Base-by-base conservation (phyloP, 2,113 vertebrate genomes). In the Sylvia atricapilla region DNA sequence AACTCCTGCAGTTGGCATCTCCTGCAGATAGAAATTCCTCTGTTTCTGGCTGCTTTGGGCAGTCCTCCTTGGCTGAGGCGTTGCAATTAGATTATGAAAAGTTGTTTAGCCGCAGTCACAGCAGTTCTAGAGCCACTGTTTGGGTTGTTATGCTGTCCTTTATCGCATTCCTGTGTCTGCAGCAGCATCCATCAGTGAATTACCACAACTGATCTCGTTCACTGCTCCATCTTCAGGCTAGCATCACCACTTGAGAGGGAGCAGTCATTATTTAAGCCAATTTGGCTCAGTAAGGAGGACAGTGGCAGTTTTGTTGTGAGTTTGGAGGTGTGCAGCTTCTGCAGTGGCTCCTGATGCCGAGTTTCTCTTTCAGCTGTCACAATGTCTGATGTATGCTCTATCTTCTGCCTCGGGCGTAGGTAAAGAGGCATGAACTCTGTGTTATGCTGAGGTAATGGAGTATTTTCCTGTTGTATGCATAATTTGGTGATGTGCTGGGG, bases 401-500 rank as follows among this genome's bases (percentile, higher is more conserved):
- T 96, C 78, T 96, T 97, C 78, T 95, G 93, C 84, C 35, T 95
- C 92, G 89, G 80, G 43, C 89, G 67, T 83, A 92, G 73, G 94
- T 96, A 97, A 97, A 97, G 87, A n/a, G 91, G 80, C 68, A 86
- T 93, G 69, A 94, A 81, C 19, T 93, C 41, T 88, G 22, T 84
- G 39, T 93, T 66, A 17, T 55, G 41, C 47, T 80, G 50, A 84
- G 35, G 60, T 92, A 87, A 52, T 53, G 15, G 58, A 37, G 49
- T 60, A 46, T 60, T 33, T 39, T 94, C 53, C 49, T 64, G n/a
- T n/a, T 69, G 23, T 84, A 56, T 55, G 13, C 27, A 58, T 76
- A 86, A 69, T 85, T 60, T 43, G 13, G 37, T 64, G 75, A 7
- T 35, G 15, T 80, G 17, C n/a, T 83, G 50, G 80, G n/a, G 44